phyloP scores from a whole-genome alignment of 2,888 invertebrate species.

The Nowickia ferox region DNA sequence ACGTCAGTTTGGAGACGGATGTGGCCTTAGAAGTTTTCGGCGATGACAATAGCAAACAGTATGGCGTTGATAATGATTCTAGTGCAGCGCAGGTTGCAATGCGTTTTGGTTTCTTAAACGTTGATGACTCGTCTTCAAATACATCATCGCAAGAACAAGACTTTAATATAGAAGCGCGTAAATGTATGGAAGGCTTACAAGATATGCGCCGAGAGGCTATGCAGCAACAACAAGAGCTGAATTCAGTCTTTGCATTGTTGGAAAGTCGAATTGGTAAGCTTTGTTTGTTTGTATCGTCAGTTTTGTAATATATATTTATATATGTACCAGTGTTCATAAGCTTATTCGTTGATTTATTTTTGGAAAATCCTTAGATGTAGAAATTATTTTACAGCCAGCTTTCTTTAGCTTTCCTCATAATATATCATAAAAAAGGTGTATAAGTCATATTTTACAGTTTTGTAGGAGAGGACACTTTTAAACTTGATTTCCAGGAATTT shows the following conservation, averaged over 20 bases:
- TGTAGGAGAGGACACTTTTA: too few species aligned
- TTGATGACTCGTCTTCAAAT: slow-evolving; percentile 73
- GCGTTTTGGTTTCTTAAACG: slow-evolving; percentile 80
- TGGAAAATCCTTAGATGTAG: too few species aligned
- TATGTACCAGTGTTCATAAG: too few species aligned
- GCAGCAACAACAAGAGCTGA: slow-evolving; percentile 86
- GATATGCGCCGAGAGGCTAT: slow-evolving; percentile 86
- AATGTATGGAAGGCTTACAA: slow-evolving; percentile 86
- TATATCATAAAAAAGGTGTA: too few species aligned
- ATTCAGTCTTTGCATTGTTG: slow-evolving; percentile 81
- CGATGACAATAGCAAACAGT: slow-evolving; percentile 65
- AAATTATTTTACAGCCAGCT: too few species aligned
- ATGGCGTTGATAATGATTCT: slow-evolving; percentile 67
- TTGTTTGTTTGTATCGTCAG: too few species aligned
- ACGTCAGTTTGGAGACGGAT: slow-evolving; percentile 90
- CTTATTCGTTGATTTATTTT: too few species aligned
- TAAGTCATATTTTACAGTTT: too few species aligned
- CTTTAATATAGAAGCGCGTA: slow-evolving; percentile 87
- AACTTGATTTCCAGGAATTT: too few species aligned
- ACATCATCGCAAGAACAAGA: slow-evolving; percentile 84
- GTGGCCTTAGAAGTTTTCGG: slow-evolving; percentile 84
- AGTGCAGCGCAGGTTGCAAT: slow-evolving; percentile 74
- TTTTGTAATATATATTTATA: background rate
- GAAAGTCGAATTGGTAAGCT: slow-evolving; percentile 82
- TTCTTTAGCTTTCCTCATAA: too few species aligned